phyloP scores from a whole-genome alignment of 2,113 vertebrate species.

The Oriolus oriolus region DNA sequence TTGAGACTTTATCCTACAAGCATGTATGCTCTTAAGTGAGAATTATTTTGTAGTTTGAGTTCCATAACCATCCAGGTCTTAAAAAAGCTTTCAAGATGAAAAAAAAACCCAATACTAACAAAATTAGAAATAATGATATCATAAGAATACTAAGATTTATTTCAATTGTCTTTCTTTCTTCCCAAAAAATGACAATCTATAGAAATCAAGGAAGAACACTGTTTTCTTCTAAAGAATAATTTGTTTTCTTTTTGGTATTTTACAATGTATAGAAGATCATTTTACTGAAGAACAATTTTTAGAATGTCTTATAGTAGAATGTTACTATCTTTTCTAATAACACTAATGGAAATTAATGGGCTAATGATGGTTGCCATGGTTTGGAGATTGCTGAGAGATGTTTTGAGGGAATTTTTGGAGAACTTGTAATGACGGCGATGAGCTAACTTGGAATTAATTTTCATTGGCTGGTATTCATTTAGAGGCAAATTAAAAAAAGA shows the following conservation, averaged over 20 bases:
- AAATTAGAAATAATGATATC: not conserved
- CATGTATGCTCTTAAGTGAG: not conserved
- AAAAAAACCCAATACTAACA: accelerated
- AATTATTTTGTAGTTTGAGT: not conserved
- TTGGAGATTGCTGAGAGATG: not conserved
- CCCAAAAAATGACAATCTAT: no score
- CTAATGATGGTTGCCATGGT: not conserved
- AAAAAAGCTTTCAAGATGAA: not conserved
- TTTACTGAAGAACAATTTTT: not conserved
- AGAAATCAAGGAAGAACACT: not conserved
- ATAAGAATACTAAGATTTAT: not conserved
- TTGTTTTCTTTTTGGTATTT: not conserved
- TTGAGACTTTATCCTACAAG: not conserved
- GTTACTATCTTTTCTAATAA: not conserved
- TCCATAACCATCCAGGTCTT: not conserved
- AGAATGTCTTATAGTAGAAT: not conserved
- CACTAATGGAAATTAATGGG: not conserved
- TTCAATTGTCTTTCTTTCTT: no score
- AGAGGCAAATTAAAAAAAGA: not conserved
- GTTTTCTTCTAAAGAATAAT: not conserved
- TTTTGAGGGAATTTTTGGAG: not conserved
- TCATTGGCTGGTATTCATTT: not conserved
- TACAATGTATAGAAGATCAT: not conserved
- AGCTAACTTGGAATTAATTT: not conserved
- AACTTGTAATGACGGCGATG: not conserved